Evolutionary conservation across 2,797 vertebrate genomes (phyloP), one percentile per base, ranked within the genome.

Genomic region (Sternotherus odoratus): DNA sequence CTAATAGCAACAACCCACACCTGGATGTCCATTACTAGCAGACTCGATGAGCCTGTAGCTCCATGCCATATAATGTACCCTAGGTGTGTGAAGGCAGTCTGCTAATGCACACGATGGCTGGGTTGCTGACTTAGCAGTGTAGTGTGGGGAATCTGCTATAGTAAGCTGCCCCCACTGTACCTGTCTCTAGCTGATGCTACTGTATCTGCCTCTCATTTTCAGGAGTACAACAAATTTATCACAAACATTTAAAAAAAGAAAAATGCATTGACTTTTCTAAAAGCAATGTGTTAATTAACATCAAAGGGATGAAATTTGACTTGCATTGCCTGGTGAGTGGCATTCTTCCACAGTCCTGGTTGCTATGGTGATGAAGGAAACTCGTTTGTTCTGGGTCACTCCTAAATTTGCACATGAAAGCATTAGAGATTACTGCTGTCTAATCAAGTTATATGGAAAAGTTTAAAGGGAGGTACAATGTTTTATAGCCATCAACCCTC

Each of bases 261-360:
- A 96, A 98, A 97, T 93, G 97, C 97, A 97, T 97, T 98, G 97
- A 97, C 98, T 97, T 98, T 97, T 97, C 97, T 97, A 96, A 98
- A 97, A 98, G 98, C 98, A 98, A 98, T 98, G 98, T 98, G 98
- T 98, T 98, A 98, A 98, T 98, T 98, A 98, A 98, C 97, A 98
- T 98, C 98, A 98, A 98, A 98, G 97, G 96, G 97, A 98, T 98
- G 97, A 97, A 98, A 98, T 98, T 97, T 97, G 98, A 98, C 98
- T 98, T 97, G 95, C 97, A 96, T 98, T 98, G 97, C 97, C 97
- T 97, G 97, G 97, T 98, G 98, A 98, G 97, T 98, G 98, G 98
- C 98, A 98, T 98, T 98, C 98, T 98, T 98, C 97, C 98, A 97
- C 97, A 98, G 97, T 98, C 98, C 98, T 98, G 97, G 98, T 98